A percentile compares a stretch with the other conserved stretches of the same genome.
These are phyloP conservation scores for Micrasema longulum DNA, from an alignment of 1,140 invertebrate species.

Conservation along the genomic window DNA sequence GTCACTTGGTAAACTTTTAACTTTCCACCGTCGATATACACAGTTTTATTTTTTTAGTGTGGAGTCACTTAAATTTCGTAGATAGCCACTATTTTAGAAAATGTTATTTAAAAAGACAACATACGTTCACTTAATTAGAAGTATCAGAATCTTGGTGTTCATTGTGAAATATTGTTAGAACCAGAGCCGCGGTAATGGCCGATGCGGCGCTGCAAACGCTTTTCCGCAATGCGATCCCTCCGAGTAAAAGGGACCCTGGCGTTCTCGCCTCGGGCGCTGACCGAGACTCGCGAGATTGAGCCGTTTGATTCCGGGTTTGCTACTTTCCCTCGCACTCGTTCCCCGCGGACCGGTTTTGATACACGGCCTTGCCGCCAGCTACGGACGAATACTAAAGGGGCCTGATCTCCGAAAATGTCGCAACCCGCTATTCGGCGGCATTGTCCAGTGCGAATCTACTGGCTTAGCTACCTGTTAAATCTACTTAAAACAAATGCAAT, in stretches of 20 bases:
- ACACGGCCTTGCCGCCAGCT: slow-evolving; percentile 35
- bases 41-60: no score
- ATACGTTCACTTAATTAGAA: slow-evolving; percentile 32
- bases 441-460: slow-evolving; percentile 18
- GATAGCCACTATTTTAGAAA: slow-evolving; percentile 13
- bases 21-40: no score
- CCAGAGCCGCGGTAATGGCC: slow-evolving; percentile 35
- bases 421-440: slow-evolving; percentile 17
- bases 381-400: slow-evolving; percentile 25
- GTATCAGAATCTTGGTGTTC: slow-evolving; percentile 22
- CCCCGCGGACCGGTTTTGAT: slow-evolving; percentile 21
- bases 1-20: no score
- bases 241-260: not conserved
- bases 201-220: not conserved
- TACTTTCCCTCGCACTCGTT: slow-evolving; percentile 20
- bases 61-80: no score
- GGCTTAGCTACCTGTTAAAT: not conserved
- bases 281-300: not conserved
- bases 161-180: slow-evolving; percentile 33
- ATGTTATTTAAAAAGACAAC: slow-evolving; percentile 3
- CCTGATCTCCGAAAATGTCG: slow-evolving; percentile 27
- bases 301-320: not conserved
- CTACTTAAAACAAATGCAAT: no score
- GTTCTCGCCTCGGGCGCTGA: not conserved
- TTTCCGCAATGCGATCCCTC: not conserved